Evolutionary conservation across 2,888 invertebrate genomes (phyloP).

Genomic region (Agrochola macilenta): DNA sequence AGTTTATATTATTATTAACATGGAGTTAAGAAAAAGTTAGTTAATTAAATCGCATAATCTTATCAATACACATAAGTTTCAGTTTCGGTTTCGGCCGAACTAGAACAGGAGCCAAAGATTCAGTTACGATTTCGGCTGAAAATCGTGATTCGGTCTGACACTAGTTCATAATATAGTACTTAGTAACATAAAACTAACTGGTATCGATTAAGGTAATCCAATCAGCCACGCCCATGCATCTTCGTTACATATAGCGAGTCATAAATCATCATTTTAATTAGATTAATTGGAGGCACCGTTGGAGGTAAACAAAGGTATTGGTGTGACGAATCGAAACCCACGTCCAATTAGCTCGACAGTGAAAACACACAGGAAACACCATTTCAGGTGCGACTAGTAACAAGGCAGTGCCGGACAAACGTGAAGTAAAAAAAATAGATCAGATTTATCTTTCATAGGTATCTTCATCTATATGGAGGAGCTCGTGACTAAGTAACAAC

Average conservation of each 20-base stretch:
- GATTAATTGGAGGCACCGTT: constrained; percentile 32
- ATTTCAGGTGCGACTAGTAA: neutral
- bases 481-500: too few relatives aligned
- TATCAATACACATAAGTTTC: too few relatives aligned
- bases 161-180: neutral
- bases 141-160: too few relatives aligned
- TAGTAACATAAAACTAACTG: neutral
- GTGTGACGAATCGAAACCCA: constrained; percentile 36
- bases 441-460: neutral
- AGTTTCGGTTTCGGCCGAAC: too few relatives aligned
- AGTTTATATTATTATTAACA: too few relatives aligned
- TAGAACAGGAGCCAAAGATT: too few relatives aligned
- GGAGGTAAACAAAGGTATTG: constrained; percentile 34
- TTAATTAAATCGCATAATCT: too few relatives aligned
- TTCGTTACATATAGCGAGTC: neutral
- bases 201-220: neutral
- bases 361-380: neutral
- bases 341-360: constrained; percentile 41
- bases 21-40: too few relatives aligned
- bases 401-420: neutral
- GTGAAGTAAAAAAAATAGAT: neutral
- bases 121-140: too few relatives aligned
- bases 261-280: constrained; percentile 38
- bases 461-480: too few relatives aligned
- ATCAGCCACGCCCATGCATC: neutral